Evolutionary conservation across 2,797 vertebrate genomes (phyloP).

Genomic region (Smutsia temminckii): DNA sequence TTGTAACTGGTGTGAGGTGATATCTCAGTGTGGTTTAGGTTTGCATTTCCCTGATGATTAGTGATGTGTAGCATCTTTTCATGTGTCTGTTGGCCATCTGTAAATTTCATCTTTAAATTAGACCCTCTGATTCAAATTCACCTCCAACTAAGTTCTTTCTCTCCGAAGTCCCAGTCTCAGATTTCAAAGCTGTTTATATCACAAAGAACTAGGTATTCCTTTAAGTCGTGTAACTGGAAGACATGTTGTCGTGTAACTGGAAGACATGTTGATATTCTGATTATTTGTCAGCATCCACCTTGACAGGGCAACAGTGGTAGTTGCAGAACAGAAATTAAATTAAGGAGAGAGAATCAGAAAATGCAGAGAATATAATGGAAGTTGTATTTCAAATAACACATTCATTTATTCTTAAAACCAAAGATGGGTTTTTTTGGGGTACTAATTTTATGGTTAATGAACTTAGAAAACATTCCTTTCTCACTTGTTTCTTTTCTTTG

Average conservation of each 20-base stretch:
- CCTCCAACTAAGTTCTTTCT: not conserved
- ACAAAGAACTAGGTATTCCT: not conserved
- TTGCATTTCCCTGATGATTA: too few species aligned
- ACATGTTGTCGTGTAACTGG: not conserved
- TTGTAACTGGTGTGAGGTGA: too few species aligned
- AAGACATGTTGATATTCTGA: not conserved
- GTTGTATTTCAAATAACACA: not conserved
- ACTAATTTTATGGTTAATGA: not conserved
- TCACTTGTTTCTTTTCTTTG: not conserved
- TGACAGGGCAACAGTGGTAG: not conserved
- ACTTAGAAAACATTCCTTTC: not conserved
- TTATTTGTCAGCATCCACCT: not conserved
- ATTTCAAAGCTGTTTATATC: slow-evolving; percentile 27
- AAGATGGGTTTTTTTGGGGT: not conserved
- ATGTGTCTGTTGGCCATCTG: too few species aligned
- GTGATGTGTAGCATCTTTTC: too few species aligned
- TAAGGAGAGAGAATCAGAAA: not conserved
- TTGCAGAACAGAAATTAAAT: slow-evolving; percentile 34
- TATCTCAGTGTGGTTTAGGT: too few species aligned
- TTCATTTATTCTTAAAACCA: not conserved
- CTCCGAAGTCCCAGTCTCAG: not conserved
- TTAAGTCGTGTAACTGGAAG: not conserved
- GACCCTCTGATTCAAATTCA: slow-evolving; percentile 33
- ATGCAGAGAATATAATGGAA: not conserved
- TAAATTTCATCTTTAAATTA: slow-evolving; percentile 11